Conservation (phyloP, 2,888 invertebrate species). For the Oegoconia quadripuncta region DNA sequence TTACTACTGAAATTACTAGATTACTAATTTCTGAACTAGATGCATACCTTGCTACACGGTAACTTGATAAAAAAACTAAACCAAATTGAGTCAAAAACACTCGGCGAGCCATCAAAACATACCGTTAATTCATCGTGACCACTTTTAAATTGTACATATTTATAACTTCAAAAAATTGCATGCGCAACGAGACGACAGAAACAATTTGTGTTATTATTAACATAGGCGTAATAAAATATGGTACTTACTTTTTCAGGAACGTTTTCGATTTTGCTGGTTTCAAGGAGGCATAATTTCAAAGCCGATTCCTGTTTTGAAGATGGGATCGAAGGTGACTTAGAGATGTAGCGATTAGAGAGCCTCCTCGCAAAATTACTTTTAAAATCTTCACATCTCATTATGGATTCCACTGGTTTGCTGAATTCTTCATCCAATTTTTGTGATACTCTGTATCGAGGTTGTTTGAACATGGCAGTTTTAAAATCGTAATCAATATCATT, state of each 20-base stretch:
- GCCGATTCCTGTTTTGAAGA: conserved; percentile 39
- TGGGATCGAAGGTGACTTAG: conserved; percentile 41
- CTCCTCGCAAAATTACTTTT: conserved; percentile 72
- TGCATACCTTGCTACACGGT: too few species aligned
- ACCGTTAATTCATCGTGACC: conserved; percentile 4
- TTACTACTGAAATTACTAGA: too few species aligned
- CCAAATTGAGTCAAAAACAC: conserved; percentile 5
- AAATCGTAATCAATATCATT: conserved; percentile 34
- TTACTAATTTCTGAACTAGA: too few species aligned
- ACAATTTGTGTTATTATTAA: neutral
- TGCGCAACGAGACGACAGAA: too few species aligned
- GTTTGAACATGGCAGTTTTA: conserved; percentile 48
- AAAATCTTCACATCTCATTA: conserved; percentile 72
- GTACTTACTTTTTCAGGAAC: conserved; percentile 49
- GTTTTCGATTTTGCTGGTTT: conserved; percentile 24
- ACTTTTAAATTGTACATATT: too few species aligned
- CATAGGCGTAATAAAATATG: too few species aligned
- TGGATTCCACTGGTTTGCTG: conserved; percentile 64
- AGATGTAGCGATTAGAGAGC: conserved; percentile 64
- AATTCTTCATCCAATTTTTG: conserved; percentile 51
- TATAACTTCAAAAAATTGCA: too few species aligned
- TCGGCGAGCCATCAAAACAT: conserved; percentile 7
- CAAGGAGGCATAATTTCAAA: conserved; percentile 40
- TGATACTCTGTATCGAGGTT: conserved; percentile 30
- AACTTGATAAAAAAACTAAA: neutral